A percentile compares a stretch with the other conserved stretches of the same genome.
Evolutionary conservation across 2,797 vertebrate genomes (phyloP).

Genomic region (Zalophus californianus): DNA sequence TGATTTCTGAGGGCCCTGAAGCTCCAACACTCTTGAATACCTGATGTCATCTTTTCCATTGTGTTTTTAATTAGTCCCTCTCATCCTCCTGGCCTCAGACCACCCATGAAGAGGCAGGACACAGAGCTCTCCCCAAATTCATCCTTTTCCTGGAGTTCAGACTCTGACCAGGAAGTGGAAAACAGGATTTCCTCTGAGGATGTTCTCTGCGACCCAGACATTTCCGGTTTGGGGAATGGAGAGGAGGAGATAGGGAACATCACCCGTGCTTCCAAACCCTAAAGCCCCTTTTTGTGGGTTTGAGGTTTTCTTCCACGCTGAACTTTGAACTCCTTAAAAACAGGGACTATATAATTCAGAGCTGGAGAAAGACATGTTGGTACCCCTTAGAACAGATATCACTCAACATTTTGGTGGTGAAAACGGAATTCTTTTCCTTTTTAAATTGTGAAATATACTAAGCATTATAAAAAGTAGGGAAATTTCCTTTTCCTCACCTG

Average conservation of each 20-base stretch:
- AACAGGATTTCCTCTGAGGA: conserved; percentile 84
- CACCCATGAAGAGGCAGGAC: conserved; percentile 75
- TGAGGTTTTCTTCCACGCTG: conserved; percentile 26
- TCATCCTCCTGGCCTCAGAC: conserved; percentile 49
- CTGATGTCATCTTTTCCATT: conserved; percentile 51
- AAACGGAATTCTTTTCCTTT: not conserved
- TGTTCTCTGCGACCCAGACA: conserved; percentile 68
- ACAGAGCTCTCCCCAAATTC: conserved; percentile 70
- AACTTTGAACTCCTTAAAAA: conserved; percentile 48
- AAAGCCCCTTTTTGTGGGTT: not conserved
- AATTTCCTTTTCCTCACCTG: not conserved
- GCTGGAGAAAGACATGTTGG: not conserved
- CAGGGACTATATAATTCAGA: not conserved
- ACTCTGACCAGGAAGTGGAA: conserved; percentile 78
- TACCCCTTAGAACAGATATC: not conserved
- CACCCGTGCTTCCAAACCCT: not conserved
- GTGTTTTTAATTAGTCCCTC: conserved; percentile 57
- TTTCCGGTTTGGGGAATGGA: conserved; percentile 47
- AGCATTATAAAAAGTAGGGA: not conserved
- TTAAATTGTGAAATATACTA: conserved; percentile 29
- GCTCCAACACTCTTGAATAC: not conserved
- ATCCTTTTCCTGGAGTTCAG: conserved; percentile 79
- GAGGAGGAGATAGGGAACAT: conserved; percentile 47
- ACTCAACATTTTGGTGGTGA: not conserved
- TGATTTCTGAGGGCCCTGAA: not conserved